Base-by-base conservation (phyloP, 2,113 vertebrate species). In the Dromiciops gliroides region DNA sequence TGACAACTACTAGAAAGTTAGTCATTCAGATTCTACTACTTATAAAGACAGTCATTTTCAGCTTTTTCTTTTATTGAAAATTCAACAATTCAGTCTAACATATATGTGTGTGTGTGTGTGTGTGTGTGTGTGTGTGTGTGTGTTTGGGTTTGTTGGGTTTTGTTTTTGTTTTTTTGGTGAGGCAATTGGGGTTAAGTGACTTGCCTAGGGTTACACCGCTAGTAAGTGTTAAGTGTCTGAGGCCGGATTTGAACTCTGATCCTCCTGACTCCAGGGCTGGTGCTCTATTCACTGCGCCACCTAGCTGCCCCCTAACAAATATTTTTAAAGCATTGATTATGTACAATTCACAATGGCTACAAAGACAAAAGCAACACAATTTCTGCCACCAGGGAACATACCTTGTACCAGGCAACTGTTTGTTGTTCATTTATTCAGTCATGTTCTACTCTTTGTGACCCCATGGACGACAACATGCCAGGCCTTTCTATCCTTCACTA, bases 11-110 rank as follows among this genome's bases (percentile, higher is more conserved):
- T 75, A 22, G 7, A 31, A 31, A 83, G n/a, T 83, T 75, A n/a
- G 31, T 75, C 60, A 37, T 75, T 37, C 37, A 16, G 48, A 48
- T 94, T 95, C 48, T 89, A 14, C n/a, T 51, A 53, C 94, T 37
- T 95, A 89, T 94, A 88, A 93, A 90, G 94, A 52, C 48, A 52
- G 50, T 89, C 8, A 1, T 96, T 48, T 89, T 90, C 90, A 92
- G 49, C 24, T 90, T 31, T 95, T 7, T 95, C 89, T 90, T 25
- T 31, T 89, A 50, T 48, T 95, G 95, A 50, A 90, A 94, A 24
- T 37, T 89, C 8, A 83, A 83, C n/a, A 83, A 44, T 83, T 83
- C n/a, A 83, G n/a, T 3, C 28, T 60, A 60, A 60, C 26, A 11
- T 26, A 9, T 16, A 37, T 14, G n/a, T n/a, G n/a, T n/a, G n/a